Conservation (phyloP, 2,888 invertebrate genomes). For the Frankliniella fusca region DNA sequence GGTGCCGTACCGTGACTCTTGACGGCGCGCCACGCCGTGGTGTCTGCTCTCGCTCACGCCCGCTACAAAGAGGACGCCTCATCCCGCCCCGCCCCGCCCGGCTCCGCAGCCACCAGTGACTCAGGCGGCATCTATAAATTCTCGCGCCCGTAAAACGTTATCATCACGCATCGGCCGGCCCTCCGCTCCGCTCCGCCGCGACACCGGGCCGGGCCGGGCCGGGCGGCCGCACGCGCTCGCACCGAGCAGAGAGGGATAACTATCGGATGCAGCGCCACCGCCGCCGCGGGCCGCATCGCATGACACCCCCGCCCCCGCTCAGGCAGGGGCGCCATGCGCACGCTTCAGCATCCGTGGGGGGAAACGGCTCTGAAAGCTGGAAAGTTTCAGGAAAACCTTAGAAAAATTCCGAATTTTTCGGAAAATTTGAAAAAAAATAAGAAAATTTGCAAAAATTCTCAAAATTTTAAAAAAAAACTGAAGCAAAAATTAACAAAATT, state of each 20-base stretch:
- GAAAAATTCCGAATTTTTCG: too few species aligned
- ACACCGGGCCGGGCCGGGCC: too few species aligned
- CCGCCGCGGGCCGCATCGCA: not conserved
- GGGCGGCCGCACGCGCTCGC: not conserved
- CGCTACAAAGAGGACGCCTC: not conserved
- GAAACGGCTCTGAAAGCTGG: too few species aligned
- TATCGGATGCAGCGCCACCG: not conserved
- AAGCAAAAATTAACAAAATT: too few species aligned
- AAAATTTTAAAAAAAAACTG: too few species aligned
- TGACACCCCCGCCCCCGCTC: not conserved
- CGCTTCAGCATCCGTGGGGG: too few species aligned
- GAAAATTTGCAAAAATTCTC: too few species aligned
- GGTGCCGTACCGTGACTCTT: slow-evolving; percentile 13
- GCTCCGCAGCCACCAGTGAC: not conserved
- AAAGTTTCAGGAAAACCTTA: too few species aligned
- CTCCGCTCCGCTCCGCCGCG: not conserved
- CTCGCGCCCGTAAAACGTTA: not conserved
- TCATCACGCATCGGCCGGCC: not conserved
- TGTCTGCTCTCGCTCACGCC: not conserved
- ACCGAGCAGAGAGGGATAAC: not conserved
- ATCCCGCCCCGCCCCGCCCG: too few species aligned
- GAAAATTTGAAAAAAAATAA: too few species aligned
- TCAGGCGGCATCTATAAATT: not conserved
- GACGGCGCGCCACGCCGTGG: slow-evolving; percentile 5
- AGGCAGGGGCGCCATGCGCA: too few species aligned